phyloP scores from a whole-genome alignment of 2,888 invertebrate genomes.

The Amphipoea lucens region DNA sequence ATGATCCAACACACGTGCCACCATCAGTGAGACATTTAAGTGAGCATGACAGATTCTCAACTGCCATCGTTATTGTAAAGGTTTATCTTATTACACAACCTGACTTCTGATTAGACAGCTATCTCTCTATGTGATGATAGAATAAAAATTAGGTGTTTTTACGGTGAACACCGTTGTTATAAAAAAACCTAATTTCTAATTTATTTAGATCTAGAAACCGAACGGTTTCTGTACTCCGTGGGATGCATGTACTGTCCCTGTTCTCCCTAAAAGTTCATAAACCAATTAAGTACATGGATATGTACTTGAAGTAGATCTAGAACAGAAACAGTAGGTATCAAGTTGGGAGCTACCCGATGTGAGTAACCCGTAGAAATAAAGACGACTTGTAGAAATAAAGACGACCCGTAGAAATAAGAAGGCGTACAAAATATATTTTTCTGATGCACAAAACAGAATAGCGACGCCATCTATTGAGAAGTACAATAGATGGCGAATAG shows the following conservation, averaged over 20 bases:
- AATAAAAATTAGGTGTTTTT: not conserved
- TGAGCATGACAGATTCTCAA: too few species aligned
- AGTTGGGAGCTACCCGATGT: not conserved
- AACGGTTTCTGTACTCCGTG: too few species aligned
- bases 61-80: too few species aligned
- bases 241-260: not conserved
- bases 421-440: too few species aligned
- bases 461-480: conserved; percentile 7
- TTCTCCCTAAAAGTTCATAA: not conserved
- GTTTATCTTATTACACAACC: too few species aligned
- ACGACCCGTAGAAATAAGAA: not conserved
- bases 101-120: not conserved
- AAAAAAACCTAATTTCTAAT: too few species aligned
- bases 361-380: not conserved
- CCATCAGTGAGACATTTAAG: too few species aligned
- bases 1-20: too few species aligned
- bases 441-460: not conserved
- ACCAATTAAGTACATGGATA: not conserved
- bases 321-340: not conserved
- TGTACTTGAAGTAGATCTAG: not conserved
- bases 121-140: not conserved
- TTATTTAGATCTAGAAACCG: too few species aligned
- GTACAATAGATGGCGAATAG: too few species aligned
- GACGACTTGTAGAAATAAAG: too few species aligned
- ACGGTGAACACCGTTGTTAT: too few species aligned